Base-by-base conservation (phyloP, 2,113 vertebrate genomes). In the Pandion haliaetus region DNA sequence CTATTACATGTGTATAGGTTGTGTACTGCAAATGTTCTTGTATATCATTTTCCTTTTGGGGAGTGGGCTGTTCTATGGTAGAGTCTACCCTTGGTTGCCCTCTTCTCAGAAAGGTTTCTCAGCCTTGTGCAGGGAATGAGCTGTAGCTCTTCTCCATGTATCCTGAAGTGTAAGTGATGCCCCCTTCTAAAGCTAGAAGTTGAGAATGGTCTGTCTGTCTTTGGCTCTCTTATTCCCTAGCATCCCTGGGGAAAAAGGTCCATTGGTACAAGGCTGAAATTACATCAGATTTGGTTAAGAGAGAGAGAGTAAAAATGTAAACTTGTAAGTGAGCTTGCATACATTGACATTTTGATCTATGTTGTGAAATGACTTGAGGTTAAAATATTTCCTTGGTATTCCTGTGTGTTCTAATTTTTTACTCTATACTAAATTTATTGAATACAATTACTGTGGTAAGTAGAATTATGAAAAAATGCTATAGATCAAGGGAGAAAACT, bases 11-110 rank as follows among this genome's bases (percentile, higher is more conserved):
- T 29, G 29, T 54, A 40, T 52, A 52, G 18, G 26, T 52, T 34
- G 4, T 61, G 3, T 66, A 14, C 26, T 32, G 31, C 31, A 52
- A 61, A 45, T 42, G 6, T 52, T 74, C 23, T 32, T n/a, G 7
- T 42, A 17, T 65, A 55, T 55, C 0, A 0, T 8, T 83, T 86
- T 52, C 15, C 45, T 74, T 93, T 44, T 15, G n/a, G 17, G 44
- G 15, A 1, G 0, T 42, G 14, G 5, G 16, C 57, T 77, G 17
- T 54, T 94, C 36, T 81, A 0, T 44, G 52, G 8, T 6, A 26
- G 21, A n/a, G 14, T 52, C 36, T 49, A 2, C 11, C 9, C 63
- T 9, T 80, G 17, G 13, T 44, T 84, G 23, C 7, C 17, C 4
- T 73, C 23, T 49, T 88, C 65, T 73, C 19, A 28, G 5, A 55